Evolutionary conservation across 1,140 invertebrate genomes (phyloP), one percentile per base, ranked within the genome.

Genomic region (Macrotrachela quadricornifera): DNA sequence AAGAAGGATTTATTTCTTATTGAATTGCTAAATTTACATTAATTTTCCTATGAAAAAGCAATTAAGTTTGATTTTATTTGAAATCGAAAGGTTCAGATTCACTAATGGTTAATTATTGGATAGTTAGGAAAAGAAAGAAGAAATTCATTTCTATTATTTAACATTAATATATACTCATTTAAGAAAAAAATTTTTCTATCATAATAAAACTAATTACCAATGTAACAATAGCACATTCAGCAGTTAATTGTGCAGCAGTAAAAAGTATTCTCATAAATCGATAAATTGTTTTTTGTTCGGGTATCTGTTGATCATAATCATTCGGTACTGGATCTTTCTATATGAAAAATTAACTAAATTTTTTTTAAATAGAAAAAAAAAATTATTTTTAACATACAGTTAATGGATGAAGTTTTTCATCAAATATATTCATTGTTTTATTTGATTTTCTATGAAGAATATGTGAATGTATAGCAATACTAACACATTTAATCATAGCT

Each of bases 211-310:
- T 10, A 15, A 63, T 58, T 55, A 94, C 94, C 71, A 99, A 77
- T 53, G 94, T 96, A 63, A 99, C 94, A 64, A 99, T 99, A 71
- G 92, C 94, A 81, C 92, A 99, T 77, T 99, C 94, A 45, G 94
- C 91, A 58, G 92, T 97, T 43, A 99, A 74, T 72, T 99, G 94
- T 56, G 94, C 92, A 57, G 91, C 85, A 73, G 88, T 94, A 71
- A 99, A 99, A 55, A 99, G 74, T 56, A 86, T 95, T 64, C 90
- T 76, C 39, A 99, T 83, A 77, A 99, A 99, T 71, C 91, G 88
- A 69, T 96, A 97, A 61, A 99, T 96, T 62, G 87, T 81, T 60
- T 86, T 80, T 72, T 94, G 88, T 70, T 95, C 90, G 13, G 91
- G 91, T 74, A 92, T 88, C 66, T 85, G 78, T 60, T 79, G 80